A percentile compares a stretch with the other conserved stretches of the same genome.
phyloP scores from a whole-genome alignment of 2,888 invertebrate species.

The Clitarchus hookeri region DNA sequence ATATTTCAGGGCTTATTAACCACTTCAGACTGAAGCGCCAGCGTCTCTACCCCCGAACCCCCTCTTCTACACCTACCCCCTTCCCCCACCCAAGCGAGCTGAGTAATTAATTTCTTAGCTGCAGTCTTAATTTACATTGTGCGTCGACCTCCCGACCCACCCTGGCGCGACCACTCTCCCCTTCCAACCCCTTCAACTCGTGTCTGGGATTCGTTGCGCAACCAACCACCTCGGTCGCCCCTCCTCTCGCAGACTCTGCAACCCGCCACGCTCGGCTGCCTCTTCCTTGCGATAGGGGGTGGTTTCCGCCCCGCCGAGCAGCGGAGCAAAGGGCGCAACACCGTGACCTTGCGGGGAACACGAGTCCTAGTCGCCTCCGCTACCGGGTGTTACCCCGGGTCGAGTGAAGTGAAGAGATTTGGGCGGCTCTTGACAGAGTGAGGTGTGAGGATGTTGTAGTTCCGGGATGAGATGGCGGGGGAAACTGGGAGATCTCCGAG shows the following conservation, averaged over 20 bases:
- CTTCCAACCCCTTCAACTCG: background rate
- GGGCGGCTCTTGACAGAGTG: too few relatives aligned
- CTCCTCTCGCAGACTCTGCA: background rate
- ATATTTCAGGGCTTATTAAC: slow-evolving; percentile 39
- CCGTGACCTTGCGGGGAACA: background rate
- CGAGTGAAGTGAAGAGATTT: too few relatives aligned
- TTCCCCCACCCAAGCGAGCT: slow-evolving; percentile 26
- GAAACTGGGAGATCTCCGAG: too few relatives aligned
- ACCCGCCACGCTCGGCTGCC: slow-evolving; percentile 5
- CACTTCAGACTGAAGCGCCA: slow-evolving; percentile 32
- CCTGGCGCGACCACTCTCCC: slow-evolving; percentile 11
- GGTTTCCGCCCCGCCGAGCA: background rate
- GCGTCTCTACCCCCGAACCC: background rate
- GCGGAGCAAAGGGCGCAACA: background rate
- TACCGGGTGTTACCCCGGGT: background rate
- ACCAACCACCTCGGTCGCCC: background rate
- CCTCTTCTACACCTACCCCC: background rate
- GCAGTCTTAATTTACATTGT: slow-evolving; percentile 39
- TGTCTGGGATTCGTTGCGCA: background rate
- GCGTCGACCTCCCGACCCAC: background rate
- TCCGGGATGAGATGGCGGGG: too few relatives aligned
- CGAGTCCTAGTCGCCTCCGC: background rate
- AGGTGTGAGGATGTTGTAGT: too few relatives aligned
- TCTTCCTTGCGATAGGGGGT: background rate
- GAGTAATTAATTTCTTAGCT: slow-evolving; percentile 39